A percentile compares a stretch with the other conserved stretches of the same genome.
These are phyloP conservation scores for Bergia puertoricense DNA, from an alignment of 92 coral and sea anemone genomes.

Conservation along the genomic window DNA sequence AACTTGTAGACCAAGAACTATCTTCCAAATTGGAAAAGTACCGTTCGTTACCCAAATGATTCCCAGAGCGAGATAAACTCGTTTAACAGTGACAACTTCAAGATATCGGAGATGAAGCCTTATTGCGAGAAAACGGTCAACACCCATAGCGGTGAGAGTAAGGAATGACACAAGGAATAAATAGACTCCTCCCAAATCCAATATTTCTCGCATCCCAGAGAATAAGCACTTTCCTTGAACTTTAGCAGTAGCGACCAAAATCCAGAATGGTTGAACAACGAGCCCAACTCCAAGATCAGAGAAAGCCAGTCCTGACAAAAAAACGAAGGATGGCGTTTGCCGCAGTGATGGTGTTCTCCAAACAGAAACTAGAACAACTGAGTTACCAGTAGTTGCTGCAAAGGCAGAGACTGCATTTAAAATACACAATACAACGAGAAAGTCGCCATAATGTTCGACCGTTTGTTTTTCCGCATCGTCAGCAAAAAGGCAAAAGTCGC, in stretches of 20 bases:
- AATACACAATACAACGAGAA: slow-evolving; percentile 3
- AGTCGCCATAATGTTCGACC: neutral
- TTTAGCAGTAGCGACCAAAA: slow-evolving; percentile 16
- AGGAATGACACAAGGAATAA: slow-evolving; percentile 16
- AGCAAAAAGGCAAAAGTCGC: slow-evolving; percentile 5
- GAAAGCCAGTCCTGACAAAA: slow-evolving; percentile 20
- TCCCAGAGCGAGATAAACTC: neutral
- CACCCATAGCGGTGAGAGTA: slow-evolving; percentile 2
- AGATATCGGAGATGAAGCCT: slow-evolving; percentile 19
- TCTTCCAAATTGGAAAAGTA: neutral
- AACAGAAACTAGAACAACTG: neutral
- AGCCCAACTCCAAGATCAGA: slow-evolving; percentile 7
- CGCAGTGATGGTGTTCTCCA: slow-evolving; percentile 18
- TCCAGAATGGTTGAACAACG: slow-evolving; percentile 3
- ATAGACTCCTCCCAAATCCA: neutral
- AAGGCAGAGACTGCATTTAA: neutral
- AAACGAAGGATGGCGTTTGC: neutral
- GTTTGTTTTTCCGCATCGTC: slow-evolving; percentile 1
- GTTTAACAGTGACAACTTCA: neutral
- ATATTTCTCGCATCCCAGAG: neutral
- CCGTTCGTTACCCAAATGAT: slow-evolving; percentile 1
- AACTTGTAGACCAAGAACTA: neutral
- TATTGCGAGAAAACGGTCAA: slow-evolving; percentile 16
- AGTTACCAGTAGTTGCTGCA: slow-evolving; percentile 17
- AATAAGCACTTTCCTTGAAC: slow-evolving; percentile 11